These are phyloP conservation scores for Procavia capensis DNA, from an alignment of 2,113 vertebrate species.

Conservation along the genomic window DNA sequence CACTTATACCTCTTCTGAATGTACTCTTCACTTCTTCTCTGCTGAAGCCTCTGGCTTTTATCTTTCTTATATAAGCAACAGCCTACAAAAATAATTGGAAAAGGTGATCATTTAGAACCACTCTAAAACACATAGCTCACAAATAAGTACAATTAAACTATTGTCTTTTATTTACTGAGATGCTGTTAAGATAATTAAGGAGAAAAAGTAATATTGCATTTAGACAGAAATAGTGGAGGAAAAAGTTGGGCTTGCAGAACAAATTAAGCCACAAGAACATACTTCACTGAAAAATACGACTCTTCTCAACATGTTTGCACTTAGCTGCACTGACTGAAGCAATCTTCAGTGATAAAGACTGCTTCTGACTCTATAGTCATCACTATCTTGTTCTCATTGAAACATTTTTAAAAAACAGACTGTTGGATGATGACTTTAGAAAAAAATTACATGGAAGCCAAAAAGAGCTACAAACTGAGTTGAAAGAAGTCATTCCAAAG, in stretches of 20 bases:
- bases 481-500: constrained; percentile 65
- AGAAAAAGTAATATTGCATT: constrained; percentile 78
- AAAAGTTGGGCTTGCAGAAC: constrained; percentile 54
- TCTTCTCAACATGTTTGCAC: constrained; percentile 80
- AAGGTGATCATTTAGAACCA: constrained; percentile 80
- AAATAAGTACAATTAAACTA: constrained; percentile 83
- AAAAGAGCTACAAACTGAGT: constrained; percentile 74
- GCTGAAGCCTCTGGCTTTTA: constrained; percentile 48
- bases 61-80: constrained; percentile 70
- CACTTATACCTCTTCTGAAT: neutral
- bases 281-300: constrained; percentile 78
- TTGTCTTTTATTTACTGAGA: constrained; percentile 76
- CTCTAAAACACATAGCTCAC: constrained; percentile 75
- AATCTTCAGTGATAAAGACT: constrained; percentile 77
- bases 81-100: constrained; percentile 79
- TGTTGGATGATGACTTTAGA: constrained; percentile 45
- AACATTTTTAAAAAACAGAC: constrained; percentile 71
- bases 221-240: constrained; percentile 82
- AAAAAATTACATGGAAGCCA: constrained; percentile 77
- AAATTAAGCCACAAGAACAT: constrained; percentile 76
- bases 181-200: constrained; percentile 85
- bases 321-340: constrained; percentile 77
- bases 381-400: constrained; percentile 70
- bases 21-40: neutral
- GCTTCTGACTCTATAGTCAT: constrained; percentile 58